Percentiles rank a stretch among this genome's conserved stretches.
These are phyloP conservation scores for Aphelenchoides bicaudatus DNA, from an alignment of 2,888 invertebrate genomes.

Conservation along the genomic window DNA sequence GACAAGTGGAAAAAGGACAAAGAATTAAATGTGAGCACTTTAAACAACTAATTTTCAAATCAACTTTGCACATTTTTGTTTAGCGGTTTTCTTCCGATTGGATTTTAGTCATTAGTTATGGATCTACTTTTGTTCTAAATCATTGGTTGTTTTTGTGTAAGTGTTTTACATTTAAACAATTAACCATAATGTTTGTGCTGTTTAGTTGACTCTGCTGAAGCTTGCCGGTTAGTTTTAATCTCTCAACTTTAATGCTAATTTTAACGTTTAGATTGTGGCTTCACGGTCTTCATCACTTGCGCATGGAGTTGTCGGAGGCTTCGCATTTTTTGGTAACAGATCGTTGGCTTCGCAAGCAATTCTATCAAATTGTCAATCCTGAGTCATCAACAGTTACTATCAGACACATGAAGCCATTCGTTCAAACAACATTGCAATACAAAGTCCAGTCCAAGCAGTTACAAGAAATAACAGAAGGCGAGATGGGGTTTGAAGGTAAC, in stretches of 20 bases:
- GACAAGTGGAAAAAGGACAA: conserved; percentile 59
- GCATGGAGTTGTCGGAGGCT: conserved; percentile 33
- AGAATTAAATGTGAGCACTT: no score
- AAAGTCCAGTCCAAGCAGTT: conserved; percentile 54
- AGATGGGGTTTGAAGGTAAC: not conserved
- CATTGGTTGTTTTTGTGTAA: conserved; percentile 41
- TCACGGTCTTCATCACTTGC: conserved; percentile 48
- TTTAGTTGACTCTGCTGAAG: conserved; percentile 53
- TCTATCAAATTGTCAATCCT: conserved; percentile 42
- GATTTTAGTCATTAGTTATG: conserved; percentile 54
- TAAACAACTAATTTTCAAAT: no score
- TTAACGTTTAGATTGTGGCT: no score
- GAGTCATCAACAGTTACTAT: conserved; percentile 41
- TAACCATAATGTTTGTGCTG: conserved; percentile 18
- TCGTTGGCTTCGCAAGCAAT: conserved; percentile 56
- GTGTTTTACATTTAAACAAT: conserved; percentile 11
- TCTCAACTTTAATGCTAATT: no score
- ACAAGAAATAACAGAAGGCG: conserved; percentile 58
- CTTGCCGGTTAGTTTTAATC: no score
- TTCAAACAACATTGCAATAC: conserved; percentile 55
- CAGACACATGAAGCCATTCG: conserved; percentile 60
- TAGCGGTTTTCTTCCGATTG: conserved; percentile 44
- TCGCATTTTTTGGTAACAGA: conserved; percentile 41
- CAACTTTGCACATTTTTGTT: no score
- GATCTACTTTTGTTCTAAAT: conserved; percentile 46